Base-by-base conservation (phyloP, 2,888 invertebrate species). In the Aleiodes leptofemur region DNA sequence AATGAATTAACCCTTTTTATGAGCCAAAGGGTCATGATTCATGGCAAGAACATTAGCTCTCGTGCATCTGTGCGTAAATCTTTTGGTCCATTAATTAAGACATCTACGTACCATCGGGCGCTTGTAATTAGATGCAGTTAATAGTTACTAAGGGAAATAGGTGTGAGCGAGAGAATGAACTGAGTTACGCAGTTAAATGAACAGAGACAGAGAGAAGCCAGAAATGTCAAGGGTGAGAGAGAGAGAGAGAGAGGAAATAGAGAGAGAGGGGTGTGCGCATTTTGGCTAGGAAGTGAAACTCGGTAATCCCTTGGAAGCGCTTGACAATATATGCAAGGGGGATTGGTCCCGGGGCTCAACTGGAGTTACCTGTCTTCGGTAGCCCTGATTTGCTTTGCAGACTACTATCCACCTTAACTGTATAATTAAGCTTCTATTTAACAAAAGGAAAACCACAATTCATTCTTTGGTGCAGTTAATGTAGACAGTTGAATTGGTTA, bases 61-160 rank as follows among this genome's bases (percentile, higher is more conserved):
- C 81, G 86, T 82, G 86, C 86, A 86, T 84, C 84, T 84, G 84
- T 82, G 84, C 87, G 86, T 87, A 87, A 87, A 87, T 89, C 86
- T 85, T 81, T 75, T 8, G 79, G 83, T 84, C 84, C 86, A 88
- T 89, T 88, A 88, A 88, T 89, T 88, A 43, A 88, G 83, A 83
- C 86, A 87, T 88, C 86, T 83, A 84, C 84, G 86, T 84, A 82
- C 84, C 85, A 83, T 85, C 84, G 83, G 84, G 82, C 84, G 34
- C 86, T 86, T 87, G 87, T 88, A 89, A 88, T 89, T 89, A 88
- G 86, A 88, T 88, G 86, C 88, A 87, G 87, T 86, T 89, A 88
- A 88, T 88, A 89, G 87, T 86, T 85, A 82, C 82, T 75, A 80
- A 76, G 76, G 78, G 79, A 77, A 82, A 38, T 72, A 55, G 29